Base-by-base conservation (phyloP, 2,888 invertebrate species). In the Zygothrica quintamaculata region DNA sequence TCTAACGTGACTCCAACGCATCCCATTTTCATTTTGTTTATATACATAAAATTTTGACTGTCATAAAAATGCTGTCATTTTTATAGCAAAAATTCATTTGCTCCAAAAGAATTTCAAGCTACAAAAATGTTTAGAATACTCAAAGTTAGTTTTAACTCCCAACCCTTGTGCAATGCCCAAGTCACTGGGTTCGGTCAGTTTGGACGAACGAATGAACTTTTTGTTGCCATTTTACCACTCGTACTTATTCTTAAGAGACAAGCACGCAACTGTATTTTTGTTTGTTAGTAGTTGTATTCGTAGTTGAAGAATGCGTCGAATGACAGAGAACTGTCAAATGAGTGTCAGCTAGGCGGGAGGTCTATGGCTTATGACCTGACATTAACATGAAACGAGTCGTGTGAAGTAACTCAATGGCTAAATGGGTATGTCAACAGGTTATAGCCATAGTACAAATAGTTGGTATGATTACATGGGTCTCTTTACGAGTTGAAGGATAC, bases 321-420 rank as follows among this genome's bases (percentile, higher is more conserved):
- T 75, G 85, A 64, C 61, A 74, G 72, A 18, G 37, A 55, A 74
- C 73, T 78, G 78, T 76, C 78, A 72, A 80, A 80, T 80, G 85
- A 79, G 74, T 87, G 87, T 69, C 78, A 57, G 59, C 64, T 48
- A 44, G 66, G 48, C 50, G 57, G 62, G 47, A 72, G 57, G 62
- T 69, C 78, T 44, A 48, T 43, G 74, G 77, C 57, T 70, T 77
- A 84, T 64, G 78, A 65, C 75, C 85, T 65, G 85, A 43, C 66
- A 77, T 72, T 73, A 77, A 77, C 65, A 65, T 69, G 42, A 47
- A 51, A 42, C 31, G 34, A 48, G 68, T 33, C 43, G 34, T 22
- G 52, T 58, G 53, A 70, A 51, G 57, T 64, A 67, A 48, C 65
- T 78, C 56, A 57, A 64, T 78, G 43, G 60, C 59, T 57, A 55